Evolutionary conservation across 1,140 invertebrate species (phyloP), one percentile per base, ranked within the genome.

Genomic region (Anthonomus grandis): DNA sequence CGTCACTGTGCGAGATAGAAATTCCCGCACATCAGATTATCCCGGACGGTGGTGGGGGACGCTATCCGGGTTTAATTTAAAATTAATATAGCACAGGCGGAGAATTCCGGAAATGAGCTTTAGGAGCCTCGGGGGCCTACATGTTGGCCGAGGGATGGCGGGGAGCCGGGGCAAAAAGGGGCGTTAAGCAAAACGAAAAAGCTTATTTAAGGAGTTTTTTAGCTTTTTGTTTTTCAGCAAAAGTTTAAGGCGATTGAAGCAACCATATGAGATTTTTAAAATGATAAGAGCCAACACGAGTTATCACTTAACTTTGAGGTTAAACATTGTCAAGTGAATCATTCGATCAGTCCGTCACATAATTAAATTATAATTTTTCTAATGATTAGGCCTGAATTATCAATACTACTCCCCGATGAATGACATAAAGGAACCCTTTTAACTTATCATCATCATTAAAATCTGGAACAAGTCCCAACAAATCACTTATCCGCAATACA

Each of bases 1-100:
- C 38, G 22, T 8, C 34, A 44, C 50, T 53, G 50, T 42, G 27
- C 36, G 17, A 44, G 61, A 67, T 63, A 69, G 67, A 68, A 56
- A 56, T 56, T 56, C 34, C 18, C 44, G 66, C 63, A 67, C 67
- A 69, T 70, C 68, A 76, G 78, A 79, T 79, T 77, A 79, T 78
- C 78, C 65, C 66, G 66, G 62, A 65, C 70, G 73, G 53, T 60
- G 62, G 46, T 59, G 42, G 60, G 64, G 73, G 70, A 69, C 68
- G 68, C 75, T 76, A 79, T 78, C 76, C 76, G 74, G 73, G 74
- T 73, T 79, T 79, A 79, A 79, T 78, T 79, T 79, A 79, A 79
- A 79, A 79, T 79, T 79, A 79, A 79, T 78, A 79, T 78, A 76
- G 76, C 75, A 69, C 78, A 79, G 75, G 76, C 77, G 77, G 77